A percentile compares a stretch with the other conserved stretches of the same genome.
Conservation (phyloP, 2,113 vertebrate genomes). For the Pachypanchax playfairii region DNA sequence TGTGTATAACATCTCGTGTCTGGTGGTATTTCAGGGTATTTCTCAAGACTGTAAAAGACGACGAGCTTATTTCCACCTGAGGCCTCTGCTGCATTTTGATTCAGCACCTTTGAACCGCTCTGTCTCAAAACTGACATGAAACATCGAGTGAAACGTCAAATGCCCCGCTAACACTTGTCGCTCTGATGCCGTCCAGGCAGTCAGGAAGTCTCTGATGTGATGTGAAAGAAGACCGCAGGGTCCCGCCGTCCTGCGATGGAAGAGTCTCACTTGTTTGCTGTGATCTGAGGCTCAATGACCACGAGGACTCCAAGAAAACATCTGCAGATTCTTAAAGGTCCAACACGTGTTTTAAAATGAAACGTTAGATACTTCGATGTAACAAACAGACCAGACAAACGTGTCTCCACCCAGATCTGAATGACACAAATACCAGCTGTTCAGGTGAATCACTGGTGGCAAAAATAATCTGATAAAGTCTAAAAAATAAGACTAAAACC, state of each 20-base stretch:
- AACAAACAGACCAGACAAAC: too few species aligned
- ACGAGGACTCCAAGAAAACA: background rate
- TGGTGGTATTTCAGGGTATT: conserved; percentile 57
- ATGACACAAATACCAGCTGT: too few species aligned
- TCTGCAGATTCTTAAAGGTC: background rate
- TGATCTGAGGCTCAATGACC: conserved; percentile 24
- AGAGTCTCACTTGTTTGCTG: conserved; percentile 30
- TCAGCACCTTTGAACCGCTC: conserved; percentile 43
- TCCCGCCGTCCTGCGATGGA: conserved; percentile 22
- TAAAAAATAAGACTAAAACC: too few species aligned
- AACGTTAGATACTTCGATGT: background rate
- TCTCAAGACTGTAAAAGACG: conserved; percentile 30
- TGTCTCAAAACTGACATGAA: conserved; percentile 55
- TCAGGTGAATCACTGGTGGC: too few species aligned
- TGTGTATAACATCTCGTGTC: conserved; percentile 23
- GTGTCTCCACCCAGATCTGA: too few species aligned
- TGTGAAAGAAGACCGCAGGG: conserved; percentile 30
- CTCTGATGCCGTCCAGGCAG: conserved; percentile 48
- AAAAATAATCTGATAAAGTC: too few species aligned
- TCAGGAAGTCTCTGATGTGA: conserved; percentile 43
- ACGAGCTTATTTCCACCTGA: conserved; percentile 37
- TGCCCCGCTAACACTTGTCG: conserved; percentile 54
- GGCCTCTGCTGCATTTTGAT: conserved; percentile 50
- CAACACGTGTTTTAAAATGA: background rate
- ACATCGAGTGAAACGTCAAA: conserved; percentile 58